A percentile compares a stretch with the other conserved stretches of the same genome.
These are phyloP conservation scores for Caenorhabditis sp. DNA, from an alignment of 2,888 invertebrate species.

Conservation along the genomic window DNA sequence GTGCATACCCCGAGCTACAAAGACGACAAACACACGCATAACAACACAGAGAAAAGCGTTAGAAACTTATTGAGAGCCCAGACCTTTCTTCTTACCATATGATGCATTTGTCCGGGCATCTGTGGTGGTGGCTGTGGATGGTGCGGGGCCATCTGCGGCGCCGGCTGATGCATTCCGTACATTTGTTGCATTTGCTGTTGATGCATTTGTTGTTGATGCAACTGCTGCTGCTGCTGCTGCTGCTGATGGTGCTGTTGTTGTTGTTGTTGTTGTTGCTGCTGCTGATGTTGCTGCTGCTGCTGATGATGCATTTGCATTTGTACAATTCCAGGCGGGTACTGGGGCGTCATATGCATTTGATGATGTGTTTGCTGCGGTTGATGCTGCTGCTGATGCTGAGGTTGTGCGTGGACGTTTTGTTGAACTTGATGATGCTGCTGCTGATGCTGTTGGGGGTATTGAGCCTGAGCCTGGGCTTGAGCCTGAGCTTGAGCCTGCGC, in stretches of 20 bases:
- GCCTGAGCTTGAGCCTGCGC: neutral
- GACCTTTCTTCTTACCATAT: slow-evolving; percentile 32
- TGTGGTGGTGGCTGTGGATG: slow-evolving; percentile 14
- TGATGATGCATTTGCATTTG: neutral
- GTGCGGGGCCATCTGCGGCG: slow-evolving; percentile 19
- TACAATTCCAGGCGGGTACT: too few species aligned
- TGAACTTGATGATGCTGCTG: slow-evolving; percentile 27
- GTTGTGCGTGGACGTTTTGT: neutral
- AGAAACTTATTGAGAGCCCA: too few species aligned
- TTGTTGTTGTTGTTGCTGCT: slow-evolving; percentile 8
- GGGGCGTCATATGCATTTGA: too few species aligned
- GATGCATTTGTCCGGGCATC: slow-evolving; percentile 25
- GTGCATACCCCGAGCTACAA: too few species aligned
- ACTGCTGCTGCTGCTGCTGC: slow-evolving; percentile 6
- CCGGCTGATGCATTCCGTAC: slow-evolving; percentile 34
- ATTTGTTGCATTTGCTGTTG: slow-evolving; percentile 14
- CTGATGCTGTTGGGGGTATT: neutral
- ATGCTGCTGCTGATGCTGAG: neutral
- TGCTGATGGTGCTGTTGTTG: slow-evolving; percentile 23
- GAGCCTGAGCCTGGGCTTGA: neutral
- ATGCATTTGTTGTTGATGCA: neutral
- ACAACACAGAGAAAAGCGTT: too few species aligned
- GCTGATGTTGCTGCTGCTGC: slow-evolving; percentile 14
- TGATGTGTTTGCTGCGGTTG: slow-evolving; percentile 22
- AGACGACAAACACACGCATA: too few species aligned